Base-by-base conservation (phyloP, 2,113 vertebrate genomes). In the Cyprinus carpio region DNA sequence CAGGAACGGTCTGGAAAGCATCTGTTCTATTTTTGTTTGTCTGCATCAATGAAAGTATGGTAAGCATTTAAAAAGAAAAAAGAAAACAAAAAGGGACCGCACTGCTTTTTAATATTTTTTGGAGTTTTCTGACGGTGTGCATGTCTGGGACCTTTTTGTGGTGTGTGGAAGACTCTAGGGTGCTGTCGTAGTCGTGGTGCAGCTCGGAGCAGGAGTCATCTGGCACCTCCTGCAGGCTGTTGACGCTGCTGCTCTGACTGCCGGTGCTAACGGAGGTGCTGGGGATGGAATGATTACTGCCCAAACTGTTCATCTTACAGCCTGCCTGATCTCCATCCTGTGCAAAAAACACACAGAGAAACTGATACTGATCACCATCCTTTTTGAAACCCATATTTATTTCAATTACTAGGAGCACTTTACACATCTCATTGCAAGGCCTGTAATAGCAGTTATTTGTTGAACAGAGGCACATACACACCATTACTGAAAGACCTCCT, bases 241-340 rank as follows among this genome's bases (percentile, higher is more conserved):
- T 99, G 79, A 99, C 95, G 72, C 98, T 99, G 96, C 98, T 99
- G 95, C 96, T 97, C 93, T 96, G 97, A 93, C 98, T 99, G 92
- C 97, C 95, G 0, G 97, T 99, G 94, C 98, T 98, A 89, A 99
- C 95, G 2, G 98, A 99, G 90, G 96, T 95, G 89, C 98, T 99
- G 82, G 97, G 98, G 90, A 98, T 95, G 89, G 97, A 99, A 91
- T 98, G 97, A 93, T 97, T 97, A 95, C 98, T 99, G 91, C 96
- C 97, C 93, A 99, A 94, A 93, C 98, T 99, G 96, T 98, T 98
- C 95, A 96, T 95, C 93, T 97, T 97, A 91, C 96, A 96, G 93
- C 92, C 95, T 90, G 96, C 96, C 85, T 97, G 96, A 91, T 99
- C 98, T 2, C 94, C 95, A 93, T 99, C 98, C 98, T 99, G 94